Percentiles rank a stretch among this genome's conserved stretches.
Evolutionary conservation across 2,797 vertebrate species (phyloP).

Genomic region (Gymnoscopelus microlampas): DNA sequence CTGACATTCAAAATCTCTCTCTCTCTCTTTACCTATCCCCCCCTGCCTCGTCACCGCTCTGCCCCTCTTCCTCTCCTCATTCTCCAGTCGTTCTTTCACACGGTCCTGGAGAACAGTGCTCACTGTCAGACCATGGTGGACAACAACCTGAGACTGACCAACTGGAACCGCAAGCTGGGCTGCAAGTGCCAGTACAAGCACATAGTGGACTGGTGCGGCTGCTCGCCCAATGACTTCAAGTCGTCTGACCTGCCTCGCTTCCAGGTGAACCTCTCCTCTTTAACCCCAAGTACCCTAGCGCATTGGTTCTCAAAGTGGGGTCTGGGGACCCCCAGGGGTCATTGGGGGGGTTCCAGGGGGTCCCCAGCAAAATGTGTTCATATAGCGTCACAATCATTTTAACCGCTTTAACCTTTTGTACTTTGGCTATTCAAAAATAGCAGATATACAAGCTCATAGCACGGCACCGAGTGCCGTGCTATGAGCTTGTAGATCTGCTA

Average conservation of each 20-base stretch:
- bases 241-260: conserved; percentile 91
- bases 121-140: conserved; percentile 90
- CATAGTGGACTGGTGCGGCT: conserved; percentile 97
- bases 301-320: too few relatives aligned
- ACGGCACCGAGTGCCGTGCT: too few relatives aligned
- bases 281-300: too few relatives aligned
- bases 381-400: too few relatives aligned
- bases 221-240: conserved; percentile 92
- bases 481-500: conserved; percentile 76
- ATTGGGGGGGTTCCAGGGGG: too few relatives aligned
- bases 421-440: too few relatives aligned
- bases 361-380: too few relatives aligned
- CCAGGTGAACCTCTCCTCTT: conserved; percentile 79
- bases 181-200: conserved; percentile 96
- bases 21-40: neutral
- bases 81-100: conserved; percentile 75
- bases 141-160: conserved; percentile 93
- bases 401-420: too few relatives aligned
- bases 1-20: neutral
- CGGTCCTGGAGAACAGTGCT: conserved; percentile 87
- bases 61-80: neutral
- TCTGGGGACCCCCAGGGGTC: too few relatives aligned
- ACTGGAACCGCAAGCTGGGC: conserved; percentile 95
- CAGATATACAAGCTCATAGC: too few relatives aligned
- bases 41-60: conserved; percentile 5